Base-by-base conservation (phyloP, 2,113 vertebrate genomes). In the Oncorhynchus gorbuscha region DNA sequence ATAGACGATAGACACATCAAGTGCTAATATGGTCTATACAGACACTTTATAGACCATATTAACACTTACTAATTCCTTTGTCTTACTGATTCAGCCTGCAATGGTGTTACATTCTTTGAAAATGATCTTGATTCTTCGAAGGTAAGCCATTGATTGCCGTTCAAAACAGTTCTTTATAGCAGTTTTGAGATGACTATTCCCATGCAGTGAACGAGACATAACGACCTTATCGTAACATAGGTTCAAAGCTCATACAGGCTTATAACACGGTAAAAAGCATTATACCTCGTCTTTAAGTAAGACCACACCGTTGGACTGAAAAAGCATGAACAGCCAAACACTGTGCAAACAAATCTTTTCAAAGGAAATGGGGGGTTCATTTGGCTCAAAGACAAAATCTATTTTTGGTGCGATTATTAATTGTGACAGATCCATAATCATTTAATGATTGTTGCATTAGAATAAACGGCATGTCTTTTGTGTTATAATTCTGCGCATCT, bases 401-500 rank as follows among this genome's bases (percentile, higher is more conserved):
- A 76, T 88, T 87, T 87, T 84, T 88, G 69, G 73, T 85, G 85
- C 89, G 86, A 91, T 93, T 89, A 91, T 91, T 84, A 91, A 87
- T 86, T 88, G 89, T 89, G 90, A 91, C 90, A 89, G 51, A 55
- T 85, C 84, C 85, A 35, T 91, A 88, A 94, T 91, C 88, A 89
- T 83, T 82, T 79, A 80, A 85, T 87, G 86, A 89, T 85, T 84
- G 86, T 79, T 72, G 85, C 82, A 28, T 86, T 79, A 76, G 81
- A 84, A 88, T 89, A 91, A 90, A 92, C 89, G 86, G 77, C 88
- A 79, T 81, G 84, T 92, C 85, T 90, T 92, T 91, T 91, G 88
- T 92, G 88, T 92, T 88, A 90, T 87, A 87, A 88, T 90, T 90
- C 86, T 80, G 86, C 82, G 85, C 88, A 93, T 93, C 91, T 92